Evolutionary conservation across 2,113 vertebrate genomes (phyloP).

Genomic region (Ochotona princeps): DNA sequence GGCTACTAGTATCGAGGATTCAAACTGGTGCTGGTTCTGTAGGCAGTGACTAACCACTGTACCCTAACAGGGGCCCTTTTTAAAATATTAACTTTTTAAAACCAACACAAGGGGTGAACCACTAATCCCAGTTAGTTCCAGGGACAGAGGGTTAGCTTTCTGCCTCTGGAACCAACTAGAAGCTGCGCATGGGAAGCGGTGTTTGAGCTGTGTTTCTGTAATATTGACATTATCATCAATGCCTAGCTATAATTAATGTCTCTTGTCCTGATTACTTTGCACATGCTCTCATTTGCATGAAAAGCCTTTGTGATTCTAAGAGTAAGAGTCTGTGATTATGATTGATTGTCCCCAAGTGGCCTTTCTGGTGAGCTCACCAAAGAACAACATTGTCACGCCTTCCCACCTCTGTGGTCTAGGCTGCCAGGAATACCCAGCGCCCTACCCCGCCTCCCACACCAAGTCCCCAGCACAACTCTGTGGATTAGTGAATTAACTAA

Average conservation of each 20-base stretch:
- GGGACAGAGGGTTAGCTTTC: constrained; percentile 19
- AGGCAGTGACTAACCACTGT: no score
- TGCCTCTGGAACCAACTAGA: constrained; percentile 7
- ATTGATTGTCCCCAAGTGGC: not conserved
- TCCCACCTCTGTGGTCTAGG: not conserved
- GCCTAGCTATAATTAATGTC: constrained; percentile 42
- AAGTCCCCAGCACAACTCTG: not conserved
- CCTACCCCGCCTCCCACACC: not conserved
- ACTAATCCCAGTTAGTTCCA: not conserved
- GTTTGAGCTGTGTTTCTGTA: not conserved
- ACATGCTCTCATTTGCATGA: constrained; percentile 1
- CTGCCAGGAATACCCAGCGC: not conserved
- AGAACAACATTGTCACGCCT: not conserved
- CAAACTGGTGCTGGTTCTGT: no score
- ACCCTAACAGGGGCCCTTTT: no score
- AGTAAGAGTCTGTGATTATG: constrained; percentile 10
- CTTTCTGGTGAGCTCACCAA: not conserved
- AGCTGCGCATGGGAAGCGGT: not conserved
- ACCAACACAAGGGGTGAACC: not conserved
- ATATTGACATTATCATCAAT: constrained; percentile 13
- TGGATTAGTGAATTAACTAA: not conserved
- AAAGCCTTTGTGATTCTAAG: constrained; percentile 36
- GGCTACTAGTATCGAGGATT: no score
- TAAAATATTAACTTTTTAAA: constrained; percentile 19
- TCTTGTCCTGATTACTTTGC: constrained; percentile 58